phyloP scores from a whole-genome alignment of 1,140 invertebrate genomes.

The Sweltsa coloradensis region DNA sequence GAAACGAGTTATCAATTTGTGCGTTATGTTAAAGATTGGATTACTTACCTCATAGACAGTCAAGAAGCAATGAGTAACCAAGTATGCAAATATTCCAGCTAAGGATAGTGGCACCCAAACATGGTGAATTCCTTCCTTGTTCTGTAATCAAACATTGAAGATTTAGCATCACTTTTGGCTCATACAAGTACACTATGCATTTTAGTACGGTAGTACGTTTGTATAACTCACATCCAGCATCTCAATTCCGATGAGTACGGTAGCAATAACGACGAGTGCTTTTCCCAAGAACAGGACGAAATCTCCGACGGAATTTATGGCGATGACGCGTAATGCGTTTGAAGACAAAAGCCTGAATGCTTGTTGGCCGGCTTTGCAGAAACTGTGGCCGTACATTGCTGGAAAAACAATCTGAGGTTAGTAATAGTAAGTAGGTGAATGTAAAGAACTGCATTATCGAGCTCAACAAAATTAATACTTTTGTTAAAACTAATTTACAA shows the following conservation, averaged over 20 bases:
- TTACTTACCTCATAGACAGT: conserved; percentile 60
- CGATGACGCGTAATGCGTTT: conserved; percentile 54
- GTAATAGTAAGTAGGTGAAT: too few relatives aligned
- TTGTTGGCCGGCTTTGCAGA: conserved; percentile 48
- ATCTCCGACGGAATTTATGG: conserved; percentile 67
- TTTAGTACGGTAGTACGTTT: not conserved
- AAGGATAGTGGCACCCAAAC: conserved; percentile 53
- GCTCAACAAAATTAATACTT: too few relatives aligned
- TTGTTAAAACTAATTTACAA: too few relatives aligned
- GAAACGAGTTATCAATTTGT: too few relatives aligned
- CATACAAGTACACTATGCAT: not conserved
- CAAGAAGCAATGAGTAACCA: conserved; percentile 63
- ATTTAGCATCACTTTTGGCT: not conserved
- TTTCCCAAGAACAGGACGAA: conserved; percentile 66
- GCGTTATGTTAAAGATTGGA: conserved; percentile 3
- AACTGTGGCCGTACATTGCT: conserved; percentile 60
- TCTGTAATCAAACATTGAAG: conserved; percentile 26
- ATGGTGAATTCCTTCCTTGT: conserved; percentile 46
- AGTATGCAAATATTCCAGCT: conserved; percentile 51
- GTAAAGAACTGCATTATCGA: too few relatives aligned
- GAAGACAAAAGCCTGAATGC: conserved; percentile 43
- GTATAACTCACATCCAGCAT: conserved; percentile 39
- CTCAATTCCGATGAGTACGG: conserved; percentile 45
- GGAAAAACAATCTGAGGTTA: too few relatives aligned
- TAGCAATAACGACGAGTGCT: conserved; percentile 48